These are phyloP conservation scores for Lepus americanus DNA, from an alignment of 2,113 vertebrate genomes.

Conservation along the genomic window DNA sequence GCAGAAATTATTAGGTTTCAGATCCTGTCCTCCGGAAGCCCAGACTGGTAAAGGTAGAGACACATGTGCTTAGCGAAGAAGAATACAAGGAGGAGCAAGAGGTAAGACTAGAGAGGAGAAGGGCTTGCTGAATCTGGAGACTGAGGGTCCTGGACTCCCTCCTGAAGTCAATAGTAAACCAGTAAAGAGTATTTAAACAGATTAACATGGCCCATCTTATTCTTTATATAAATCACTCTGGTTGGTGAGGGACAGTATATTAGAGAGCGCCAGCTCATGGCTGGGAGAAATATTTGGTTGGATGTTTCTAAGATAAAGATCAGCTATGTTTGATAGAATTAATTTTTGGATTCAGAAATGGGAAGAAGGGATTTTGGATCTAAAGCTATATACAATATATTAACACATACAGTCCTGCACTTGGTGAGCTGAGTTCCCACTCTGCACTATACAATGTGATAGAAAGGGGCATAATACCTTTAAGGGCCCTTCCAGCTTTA, in stretches of 20 bases:
- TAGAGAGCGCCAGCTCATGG: not conserved
- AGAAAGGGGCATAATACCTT: not conserved
- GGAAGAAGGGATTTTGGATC: not conserved
- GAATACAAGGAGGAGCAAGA: not conserved
- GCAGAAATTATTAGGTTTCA: not conserved
- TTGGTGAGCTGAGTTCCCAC: not conserved
- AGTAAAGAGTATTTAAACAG: not conserved
- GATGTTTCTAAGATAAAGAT: slow-evolving; percentile 52
- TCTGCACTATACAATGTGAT: not conserved
- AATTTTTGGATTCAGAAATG: slow-evolving; percentile 57
- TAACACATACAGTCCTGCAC: slow-evolving; percentile 13
- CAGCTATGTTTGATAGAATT: slow-evolving; percentile 59
- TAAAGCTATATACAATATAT: slow-evolving; percentile 42
- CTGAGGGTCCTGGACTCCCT: not conserved
- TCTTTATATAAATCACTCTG: slow-evolving; percentile 20
- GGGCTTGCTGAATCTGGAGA: not conserved
- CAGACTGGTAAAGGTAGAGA: not conserved
- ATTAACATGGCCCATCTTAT: slow-evolving; percentile 9
- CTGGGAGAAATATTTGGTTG: slow-evolving; percentile 5
- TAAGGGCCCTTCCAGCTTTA: slow-evolving; percentile 21
- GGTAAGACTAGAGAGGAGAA: not conserved
- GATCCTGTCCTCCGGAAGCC: not conserved
- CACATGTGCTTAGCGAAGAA: not conserved
- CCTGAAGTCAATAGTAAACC: not conserved
- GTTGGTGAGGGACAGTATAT: not conserved